Percentiles rank a stretch among this genome's conserved stretches.
Evolutionary conservation across 35 echinoderm and acorn worm genomes (phyloP).

Genomic region (Acanthaster planci): DNA sequence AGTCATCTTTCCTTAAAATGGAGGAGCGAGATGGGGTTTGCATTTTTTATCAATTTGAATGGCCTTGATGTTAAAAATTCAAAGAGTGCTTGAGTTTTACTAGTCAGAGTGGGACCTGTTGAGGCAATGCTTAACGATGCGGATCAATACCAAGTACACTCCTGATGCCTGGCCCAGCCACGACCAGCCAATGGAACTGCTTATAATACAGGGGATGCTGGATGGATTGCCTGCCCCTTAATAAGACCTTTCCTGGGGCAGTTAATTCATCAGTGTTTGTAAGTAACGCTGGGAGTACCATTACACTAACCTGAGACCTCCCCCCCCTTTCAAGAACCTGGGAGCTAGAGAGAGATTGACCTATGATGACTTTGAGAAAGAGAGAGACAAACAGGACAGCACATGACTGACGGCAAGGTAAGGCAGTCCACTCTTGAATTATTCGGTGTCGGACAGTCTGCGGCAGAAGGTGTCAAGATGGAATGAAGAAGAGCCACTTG

Average conservation of each 20-base stretch:
- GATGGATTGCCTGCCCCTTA: not conserved
- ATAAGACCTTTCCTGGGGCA: not conserved
- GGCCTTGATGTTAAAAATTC: too few relatives aligned
- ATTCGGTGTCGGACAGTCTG: slow-evolving; percentile 21
- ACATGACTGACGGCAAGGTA: not conserved
- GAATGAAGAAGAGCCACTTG: not conserved
- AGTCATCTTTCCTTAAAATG: too few relatives aligned
- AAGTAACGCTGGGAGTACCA: not conserved
- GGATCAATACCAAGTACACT: too few relatives aligned
- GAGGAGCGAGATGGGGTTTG: too few relatives aligned
- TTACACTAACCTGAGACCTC: not conserved
- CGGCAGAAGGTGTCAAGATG: not conserved
- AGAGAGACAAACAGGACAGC: not conserved
- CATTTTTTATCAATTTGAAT: too few relatives aligned
- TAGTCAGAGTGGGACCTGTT: too few relatives aligned
- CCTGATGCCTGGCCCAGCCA: too few relatives aligned
- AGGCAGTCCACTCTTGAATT: not conserved
- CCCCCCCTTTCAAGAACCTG: too few relatives aligned
- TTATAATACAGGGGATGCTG: too few relatives aligned
- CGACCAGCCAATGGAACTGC: too few relatives aligned
- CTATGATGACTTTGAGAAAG: not conserved
- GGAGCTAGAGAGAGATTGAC: not conserved
- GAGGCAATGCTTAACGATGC: too few relatives aligned
- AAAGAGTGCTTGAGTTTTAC: too few relatives aligned
- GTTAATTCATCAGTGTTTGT: slow-evolving; percentile 11